Conservation (phyloP, 2,113 vertebrate species). For the Haemorhous mexicanus region DNA sequence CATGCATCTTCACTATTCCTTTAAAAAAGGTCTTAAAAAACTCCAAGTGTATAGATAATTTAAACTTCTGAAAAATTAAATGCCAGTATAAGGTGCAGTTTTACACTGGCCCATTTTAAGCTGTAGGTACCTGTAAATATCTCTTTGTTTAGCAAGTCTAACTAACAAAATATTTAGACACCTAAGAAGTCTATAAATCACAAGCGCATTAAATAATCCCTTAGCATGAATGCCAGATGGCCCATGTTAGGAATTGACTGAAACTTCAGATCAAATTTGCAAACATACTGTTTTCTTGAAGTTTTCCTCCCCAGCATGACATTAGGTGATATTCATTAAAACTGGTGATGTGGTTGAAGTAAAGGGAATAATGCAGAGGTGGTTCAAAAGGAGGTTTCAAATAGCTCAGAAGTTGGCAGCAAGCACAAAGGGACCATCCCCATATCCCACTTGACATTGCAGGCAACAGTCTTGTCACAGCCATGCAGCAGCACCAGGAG, state of each 20-base stretch:
- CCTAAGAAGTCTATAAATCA: not conserved
- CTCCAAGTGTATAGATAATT: not conserved
- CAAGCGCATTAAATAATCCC: not conserved
- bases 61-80: not conserved
- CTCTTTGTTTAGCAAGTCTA: not conserved
- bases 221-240: not conserved
- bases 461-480: not conserved
- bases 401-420: not conserved
- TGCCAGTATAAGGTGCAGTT: not conserved
- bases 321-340: not conserved
- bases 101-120: not conserved
- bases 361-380: not conserved
- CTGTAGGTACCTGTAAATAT: not conserved
- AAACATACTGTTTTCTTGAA: not conserved
- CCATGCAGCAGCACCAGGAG: not conserved
- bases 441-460: not conserved
- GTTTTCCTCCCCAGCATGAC: not conserved
- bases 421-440: fast-evolving
- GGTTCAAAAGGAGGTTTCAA: not conserved
- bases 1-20: not conserved
- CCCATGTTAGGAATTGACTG: not conserved
- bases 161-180: not conserved
- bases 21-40: not conserved
- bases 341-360: not conserved
- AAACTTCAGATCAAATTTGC: not conserved